Evolutionary conservation across 2,888 invertebrate genomes (phyloP).

Genomic region (Teinopalpus imperialis): DNA sequence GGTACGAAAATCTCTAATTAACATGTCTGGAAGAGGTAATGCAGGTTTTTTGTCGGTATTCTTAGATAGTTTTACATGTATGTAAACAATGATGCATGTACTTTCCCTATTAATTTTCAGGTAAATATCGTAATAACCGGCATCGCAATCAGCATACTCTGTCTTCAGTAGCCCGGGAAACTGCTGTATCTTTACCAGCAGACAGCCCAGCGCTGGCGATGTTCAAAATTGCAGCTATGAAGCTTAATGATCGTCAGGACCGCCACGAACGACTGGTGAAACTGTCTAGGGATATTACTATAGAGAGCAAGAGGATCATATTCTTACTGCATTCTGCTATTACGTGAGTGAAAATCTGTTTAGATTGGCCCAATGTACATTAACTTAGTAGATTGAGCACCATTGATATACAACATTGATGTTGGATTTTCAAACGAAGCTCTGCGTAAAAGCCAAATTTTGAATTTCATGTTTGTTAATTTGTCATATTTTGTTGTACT

Average conservation of each 20-base stretch:
- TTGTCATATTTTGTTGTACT: too few species aligned
- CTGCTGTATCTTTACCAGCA: slow-evolving; percentile 48
- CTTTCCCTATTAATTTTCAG: slow-evolving; percentile 33
- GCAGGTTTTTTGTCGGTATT: background rate
- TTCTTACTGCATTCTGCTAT: slow-evolving; percentile 90
- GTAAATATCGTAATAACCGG: slow-evolving; percentile 44
- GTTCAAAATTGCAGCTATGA: slow-evolving; percentile 84
- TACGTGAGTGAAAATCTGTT: slow-evolving; percentile 58
- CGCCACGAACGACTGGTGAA: slow-evolving; percentile 92
- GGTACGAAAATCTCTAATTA: too few species aligned
- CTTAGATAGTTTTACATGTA: background rate
- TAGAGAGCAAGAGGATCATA: slow-evolving; percentile 94
- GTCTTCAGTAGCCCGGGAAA: slow-evolving; percentile 56
- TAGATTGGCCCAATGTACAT: too few species aligned
- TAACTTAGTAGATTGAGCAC: too few species aligned
- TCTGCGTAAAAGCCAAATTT: too few species aligned
- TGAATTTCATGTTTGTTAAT: too few species aligned
- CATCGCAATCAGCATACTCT: slow-evolving; percentile 50
- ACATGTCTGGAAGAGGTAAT: slow-evolving; percentile 55
- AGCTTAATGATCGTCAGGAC: slow-evolving; percentile 90
- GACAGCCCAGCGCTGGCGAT: slow-evolving; percentile 81
- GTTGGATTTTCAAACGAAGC: too few species aligned
- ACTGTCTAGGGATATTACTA: slow-evolving; percentile 91
- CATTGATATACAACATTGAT: too few species aligned
- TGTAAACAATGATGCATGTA: background rate